Percentiles rank a stretch among this genome's conserved stretches.
These are phyloP conservation scores for Cydia pomonella DNA, from an alignment of 1,140 invertebrate genomes.

Conservation along the genomic window DNA sequence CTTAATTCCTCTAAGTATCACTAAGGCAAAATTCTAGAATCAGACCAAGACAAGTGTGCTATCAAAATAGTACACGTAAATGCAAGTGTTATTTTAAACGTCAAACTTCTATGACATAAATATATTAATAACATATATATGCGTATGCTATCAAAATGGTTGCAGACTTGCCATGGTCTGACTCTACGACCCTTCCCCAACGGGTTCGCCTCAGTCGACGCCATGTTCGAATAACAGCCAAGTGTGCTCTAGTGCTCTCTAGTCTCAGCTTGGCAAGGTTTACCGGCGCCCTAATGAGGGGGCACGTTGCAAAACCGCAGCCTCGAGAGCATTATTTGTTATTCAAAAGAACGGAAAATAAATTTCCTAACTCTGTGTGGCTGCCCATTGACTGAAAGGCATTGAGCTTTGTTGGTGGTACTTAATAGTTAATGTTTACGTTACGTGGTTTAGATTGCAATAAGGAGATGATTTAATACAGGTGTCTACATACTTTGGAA, in stretches of 20 bases:
- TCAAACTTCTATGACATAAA: too few relatives aligned
- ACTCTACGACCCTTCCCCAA: too few relatives aligned
- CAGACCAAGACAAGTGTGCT: too few relatives aligned
- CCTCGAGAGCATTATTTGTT: slow-evolving; percentile 15
- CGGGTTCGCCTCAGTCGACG: not conserved
- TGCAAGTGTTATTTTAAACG: too few relatives aligned
- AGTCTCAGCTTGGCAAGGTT: slow-evolving; percentile 14
- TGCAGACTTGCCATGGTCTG: too few relatives aligned
- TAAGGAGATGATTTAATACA: too few relatives aligned
- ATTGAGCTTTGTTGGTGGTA: not conserved
- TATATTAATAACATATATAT: too few relatives aligned
- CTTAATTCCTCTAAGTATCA: too few relatives aligned
- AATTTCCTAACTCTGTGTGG: slow-evolving; percentile 12
- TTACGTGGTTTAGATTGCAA: not conserved
- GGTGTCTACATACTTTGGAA: too few relatives aligned
- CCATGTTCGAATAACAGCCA: not conserved
- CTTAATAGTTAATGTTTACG: not conserved
- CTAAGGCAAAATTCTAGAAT: not conserved
- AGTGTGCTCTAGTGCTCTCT: not conserved
- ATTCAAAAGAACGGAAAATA: slow-evolving; percentile 24
- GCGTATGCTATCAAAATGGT: too few relatives aligned
- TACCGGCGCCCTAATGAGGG: slow-evolving; percentile 10
- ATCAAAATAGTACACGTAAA: too few relatives aligned
- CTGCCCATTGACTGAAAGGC: not conserved
- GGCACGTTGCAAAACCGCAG: slow-evolving; percentile 12